phyloP scores from a whole-genome alignment of 2,113 vertebrate genomes.

The Tinamus guttatus region DNA sequence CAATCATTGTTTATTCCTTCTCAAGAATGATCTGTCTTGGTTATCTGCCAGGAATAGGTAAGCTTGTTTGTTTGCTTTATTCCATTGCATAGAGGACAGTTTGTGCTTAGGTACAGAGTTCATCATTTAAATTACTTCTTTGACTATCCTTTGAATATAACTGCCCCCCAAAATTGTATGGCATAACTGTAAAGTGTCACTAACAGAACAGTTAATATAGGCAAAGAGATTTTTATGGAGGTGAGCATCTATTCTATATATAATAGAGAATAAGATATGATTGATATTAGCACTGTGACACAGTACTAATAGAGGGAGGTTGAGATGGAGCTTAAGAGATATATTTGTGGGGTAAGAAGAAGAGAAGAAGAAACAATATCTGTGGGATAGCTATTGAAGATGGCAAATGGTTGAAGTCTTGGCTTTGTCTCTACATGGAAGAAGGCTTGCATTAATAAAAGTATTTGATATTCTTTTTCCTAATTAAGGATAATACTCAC shows the following conservation, averaged over 20 bases:
- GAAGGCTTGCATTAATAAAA: background rate
- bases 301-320: background rate
- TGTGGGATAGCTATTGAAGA: background rate
- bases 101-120: conserved; percentile 6
- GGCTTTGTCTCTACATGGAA: background rate
- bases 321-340: rapidly evolving
- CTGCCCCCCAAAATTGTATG: background rate
- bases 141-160: background rate
- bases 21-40: conserved; percentile 75
- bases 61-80: background rate
- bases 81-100: conserved; percentile 36
- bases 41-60: conserved; percentile 70
- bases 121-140: conserved; percentile 1
- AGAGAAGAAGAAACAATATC: background rate
- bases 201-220: background rate
- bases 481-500: background rate
- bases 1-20: conserved; percentile 79
- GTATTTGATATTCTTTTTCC: background rate
- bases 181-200: background rate
- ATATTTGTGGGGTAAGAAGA: background rate
- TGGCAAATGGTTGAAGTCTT: background rate
- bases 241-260: background rate
- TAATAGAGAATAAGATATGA: background rate
- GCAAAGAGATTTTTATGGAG: background rate
- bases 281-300: background rate